A percentile compares a stretch with the other conserved stretches of the same genome.
These are phyloP conservation scores for Gari tellinella DNA, from an alignment of 2,888 invertebrate species.

Conservation along the genomic window DNA sequence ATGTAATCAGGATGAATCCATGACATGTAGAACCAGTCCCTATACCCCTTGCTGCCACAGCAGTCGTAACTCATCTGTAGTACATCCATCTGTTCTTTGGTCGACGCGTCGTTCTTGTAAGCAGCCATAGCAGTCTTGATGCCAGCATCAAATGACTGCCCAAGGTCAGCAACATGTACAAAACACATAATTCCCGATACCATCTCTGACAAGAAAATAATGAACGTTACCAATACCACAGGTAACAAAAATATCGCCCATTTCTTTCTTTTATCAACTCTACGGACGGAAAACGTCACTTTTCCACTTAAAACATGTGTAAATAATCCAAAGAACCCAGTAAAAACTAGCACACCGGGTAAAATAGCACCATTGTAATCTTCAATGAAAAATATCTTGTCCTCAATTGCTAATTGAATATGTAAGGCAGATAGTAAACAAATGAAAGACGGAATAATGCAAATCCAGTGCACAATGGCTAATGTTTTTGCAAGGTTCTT, in stretches of 20 bases:
- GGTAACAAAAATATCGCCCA: constrained; percentile 56
- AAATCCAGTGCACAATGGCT: constrained; percentile 57
- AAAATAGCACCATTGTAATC: constrained; percentile 64
- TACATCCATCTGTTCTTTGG: constrained; percentile 76
- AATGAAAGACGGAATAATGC: constrained; percentile 60
- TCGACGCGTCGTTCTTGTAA: constrained; percentile 66
- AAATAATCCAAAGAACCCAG: constrained; percentile 61
- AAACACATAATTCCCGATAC: constrained; percentile 65
- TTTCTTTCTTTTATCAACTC: constrained; percentile 49
- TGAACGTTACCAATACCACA: constrained; percentile 37
- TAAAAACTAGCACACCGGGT: constrained; percentile 64
- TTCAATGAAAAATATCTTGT: constrained; percentile 68
- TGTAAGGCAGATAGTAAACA: constrained; percentile 61
- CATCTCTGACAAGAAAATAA: constrained; percentile 60
- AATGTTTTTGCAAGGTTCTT: constrained; percentile 50
- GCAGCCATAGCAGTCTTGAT: constrained; percentile 68
- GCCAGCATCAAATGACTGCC: constrained; percentile 65
- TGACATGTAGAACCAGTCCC: constrained; percentile 78
- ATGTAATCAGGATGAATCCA: constrained; percentile 67
- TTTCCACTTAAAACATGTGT: constrained; percentile 58
- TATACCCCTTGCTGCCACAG: constrained; percentile 78
- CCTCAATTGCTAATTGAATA: constrained; percentile 63
- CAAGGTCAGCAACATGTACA: constrained; percentile 58
- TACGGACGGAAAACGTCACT: constrained; percentile 51
- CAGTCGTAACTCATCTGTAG: constrained; percentile 79